Evolutionary conservation across 2,797 vertebrate species (phyloP), one percentile per base, ranked within the genome.

Genomic region (Sebastes nivosus): DNA sequence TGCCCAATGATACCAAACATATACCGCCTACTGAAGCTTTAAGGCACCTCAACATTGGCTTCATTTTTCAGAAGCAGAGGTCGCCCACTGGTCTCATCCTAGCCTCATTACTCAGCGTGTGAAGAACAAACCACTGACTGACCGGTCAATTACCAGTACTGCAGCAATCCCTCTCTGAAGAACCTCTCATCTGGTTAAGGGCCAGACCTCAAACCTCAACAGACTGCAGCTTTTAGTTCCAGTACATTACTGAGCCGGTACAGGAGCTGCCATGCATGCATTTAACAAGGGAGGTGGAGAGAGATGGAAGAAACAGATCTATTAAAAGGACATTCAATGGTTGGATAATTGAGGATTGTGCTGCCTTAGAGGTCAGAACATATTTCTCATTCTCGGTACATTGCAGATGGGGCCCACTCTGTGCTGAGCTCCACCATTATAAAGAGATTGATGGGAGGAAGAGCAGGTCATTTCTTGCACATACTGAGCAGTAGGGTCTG

Each of bases 331-430:
- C 38, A 55, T 2, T 58, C n/a, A 11, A 24, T 20, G 50, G 61
- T 14, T 22, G 36, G 79, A 65, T 86, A 84, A 87, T 72, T 84
- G 61, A 77, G 27, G 59, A 65, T 67, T 58, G 29, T 46, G 12
- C 69, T 52, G 57, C 25, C 24, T 52, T n/a, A 29, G 18, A 70
- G 54, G 58, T 71, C 64, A 32, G 74, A 54, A 57, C 22, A 27
- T 46, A 11, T 55, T 50, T 13, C 46, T 61, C 34, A 25, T 61
- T 75, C 67, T 50, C 22, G 3, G 8, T 5, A 10, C 50, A 30
- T 7, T 20, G 63, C 12, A 9, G 69, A 68, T 46, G 29, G 25
- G 3, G 11, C 3, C 14, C n/a, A 6, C 13, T 22, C 20, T 60
- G 6, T 3, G 24, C 46, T 27, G 11, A 67, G 4, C 14, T 42